These are phyloP conservation scores for Diorhabda elongata DNA, from an alignment of 1,140 invertebrate species.

Conservation along the genomic window DNA sequence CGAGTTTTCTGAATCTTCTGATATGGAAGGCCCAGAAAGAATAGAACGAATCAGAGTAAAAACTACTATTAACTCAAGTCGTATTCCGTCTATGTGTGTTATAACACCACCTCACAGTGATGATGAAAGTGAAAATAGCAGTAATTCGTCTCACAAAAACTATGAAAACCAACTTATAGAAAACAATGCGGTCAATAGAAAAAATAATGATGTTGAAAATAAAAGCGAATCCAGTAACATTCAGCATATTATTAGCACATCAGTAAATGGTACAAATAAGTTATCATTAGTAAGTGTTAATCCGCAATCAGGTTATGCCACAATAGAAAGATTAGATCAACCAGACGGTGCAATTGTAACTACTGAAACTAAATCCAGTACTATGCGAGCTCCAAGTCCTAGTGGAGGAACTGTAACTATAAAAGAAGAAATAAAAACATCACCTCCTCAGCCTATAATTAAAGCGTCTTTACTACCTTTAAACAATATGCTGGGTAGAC, in stretches of 20 bases:
- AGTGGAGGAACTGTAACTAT: slow-evolving; percentile 43
- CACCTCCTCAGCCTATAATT: slow-evolving; percentile 43
- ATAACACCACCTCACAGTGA: slow-evolving; percentile 85
- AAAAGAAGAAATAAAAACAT: slow-evolving; percentile 45
- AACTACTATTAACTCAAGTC: slow-evolving; percentile 78
- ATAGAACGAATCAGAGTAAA: slow-evolving; percentile 81
- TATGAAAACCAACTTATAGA: slow-evolving; percentile 26
- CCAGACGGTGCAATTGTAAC: slow-evolving; percentile 11
- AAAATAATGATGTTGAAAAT: slow-evolving; percentile 21
- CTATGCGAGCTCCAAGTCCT: slow-evolving; percentile 40
- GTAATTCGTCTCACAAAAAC: slow-evolving; percentile 30
- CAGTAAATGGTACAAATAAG: slow-evolving; percentile 47
- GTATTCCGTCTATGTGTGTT: slow-evolving; percentile 89
- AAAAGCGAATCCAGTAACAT: slow-evolving; percentile 23
- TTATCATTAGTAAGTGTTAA: slow-evolving; percentile 54
- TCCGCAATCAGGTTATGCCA: slow-evolving; percentile 54
- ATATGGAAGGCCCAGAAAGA: slow-evolving; percentile 77
- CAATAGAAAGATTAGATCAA: slow-evolving; percentile 46
- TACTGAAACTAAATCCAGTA: slow-evolving; percentile 17
- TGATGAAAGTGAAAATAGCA: slow-evolving; percentile 61
- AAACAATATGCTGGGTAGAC: slow-evolving; percentile 60
- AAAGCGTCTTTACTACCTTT: slow-evolving; percentile 53
- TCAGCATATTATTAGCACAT: slow-evolving; percentile 27
- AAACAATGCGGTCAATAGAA: slow-evolving; percentile 25
- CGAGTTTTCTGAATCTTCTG: slow-evolving; percentile 76